These are phyloP conservation scores for Novumbra hubbsi DNA, from an alignment of 2,797 vertebrate species.

Conservation along the genomic window DNA sequence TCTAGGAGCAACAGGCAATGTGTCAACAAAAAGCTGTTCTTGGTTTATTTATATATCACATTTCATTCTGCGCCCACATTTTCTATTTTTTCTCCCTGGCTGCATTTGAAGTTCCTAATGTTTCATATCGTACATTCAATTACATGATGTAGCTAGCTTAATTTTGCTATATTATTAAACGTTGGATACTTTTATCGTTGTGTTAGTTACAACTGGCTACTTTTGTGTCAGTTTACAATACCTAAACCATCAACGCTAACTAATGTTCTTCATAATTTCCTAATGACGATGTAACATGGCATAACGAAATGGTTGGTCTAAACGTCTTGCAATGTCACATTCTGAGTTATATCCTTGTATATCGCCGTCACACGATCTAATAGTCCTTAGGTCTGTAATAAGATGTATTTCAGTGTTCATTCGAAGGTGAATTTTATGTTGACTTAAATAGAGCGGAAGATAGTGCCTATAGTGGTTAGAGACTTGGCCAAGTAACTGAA, in stretches of 20 bases:
- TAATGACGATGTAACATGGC: neutral
- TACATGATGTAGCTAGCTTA: neutral
- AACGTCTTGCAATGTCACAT: neutral
- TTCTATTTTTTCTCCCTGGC: neutral
- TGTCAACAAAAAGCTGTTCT: slow-evolving; percentile 1
- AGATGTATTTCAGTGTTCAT: too few species aligned
- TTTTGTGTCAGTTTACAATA: neutral
- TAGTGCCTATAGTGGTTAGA: too few species aligned
- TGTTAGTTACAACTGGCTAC: neutral
- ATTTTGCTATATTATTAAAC: neutral
- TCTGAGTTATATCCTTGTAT: neutral
- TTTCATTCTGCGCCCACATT: neutral
- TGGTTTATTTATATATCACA: neutral
- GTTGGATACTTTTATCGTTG: neutral
- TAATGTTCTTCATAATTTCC: neutral
- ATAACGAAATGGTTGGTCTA: neutral
- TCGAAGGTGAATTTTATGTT: too few species aligned
- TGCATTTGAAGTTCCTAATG: neutral
- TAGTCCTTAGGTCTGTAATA: too few species aligned
- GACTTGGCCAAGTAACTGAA: too few species aligned
- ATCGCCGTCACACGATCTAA: neutral
- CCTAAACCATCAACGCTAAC: neutral
- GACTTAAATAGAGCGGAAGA: too few species aligned
- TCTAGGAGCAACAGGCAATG: neutral
- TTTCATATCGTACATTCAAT: neutral